A percentile compares a stretch with the other conserved stretches of the same genome.
Conservation (phyloP, 2,113 vertebrate genomes). For the Tichodroma muraria region DNA sequence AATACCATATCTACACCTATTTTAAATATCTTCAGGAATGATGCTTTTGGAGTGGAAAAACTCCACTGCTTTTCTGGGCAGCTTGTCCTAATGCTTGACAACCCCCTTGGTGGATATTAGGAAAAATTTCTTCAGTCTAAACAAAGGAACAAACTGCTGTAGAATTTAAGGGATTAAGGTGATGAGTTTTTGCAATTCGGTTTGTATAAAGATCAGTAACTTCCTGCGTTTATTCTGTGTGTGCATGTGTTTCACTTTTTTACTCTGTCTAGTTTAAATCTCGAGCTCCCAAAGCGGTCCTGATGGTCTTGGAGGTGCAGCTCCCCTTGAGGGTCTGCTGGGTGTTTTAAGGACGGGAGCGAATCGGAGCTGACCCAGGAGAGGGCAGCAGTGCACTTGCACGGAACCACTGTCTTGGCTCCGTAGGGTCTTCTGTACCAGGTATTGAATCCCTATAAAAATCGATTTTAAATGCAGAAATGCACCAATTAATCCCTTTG, state of each 20-base stretch:
- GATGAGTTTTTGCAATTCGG: not conserved
- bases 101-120: not conserved
- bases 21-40: not conserved
- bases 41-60: too few species aligned
- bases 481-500: not conserved
- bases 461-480: not conserved
- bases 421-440: not conserved
- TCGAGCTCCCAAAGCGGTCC: not conserved
- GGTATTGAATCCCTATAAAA: not conserved
- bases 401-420: not conserved
- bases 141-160: not conserved
- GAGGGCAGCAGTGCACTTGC: constrained; percentile 45
- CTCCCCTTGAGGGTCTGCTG: not conserved
- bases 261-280: not conserved
- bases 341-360: not conserved
- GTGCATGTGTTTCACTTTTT: not conserved
- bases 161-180: not conserved
- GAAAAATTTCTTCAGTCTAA: not conserved
- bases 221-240: not conserved
- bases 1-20: not conserved
- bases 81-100: not conserved
- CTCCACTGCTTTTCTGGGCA: not conserved
- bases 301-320: not conserved
- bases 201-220: not conserved
- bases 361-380: not conserved